Evolutionary conservation across 2,797 vertebrate genomes (phyloP).

Genomic region (Muraenolepis orangiensis): DNA sequence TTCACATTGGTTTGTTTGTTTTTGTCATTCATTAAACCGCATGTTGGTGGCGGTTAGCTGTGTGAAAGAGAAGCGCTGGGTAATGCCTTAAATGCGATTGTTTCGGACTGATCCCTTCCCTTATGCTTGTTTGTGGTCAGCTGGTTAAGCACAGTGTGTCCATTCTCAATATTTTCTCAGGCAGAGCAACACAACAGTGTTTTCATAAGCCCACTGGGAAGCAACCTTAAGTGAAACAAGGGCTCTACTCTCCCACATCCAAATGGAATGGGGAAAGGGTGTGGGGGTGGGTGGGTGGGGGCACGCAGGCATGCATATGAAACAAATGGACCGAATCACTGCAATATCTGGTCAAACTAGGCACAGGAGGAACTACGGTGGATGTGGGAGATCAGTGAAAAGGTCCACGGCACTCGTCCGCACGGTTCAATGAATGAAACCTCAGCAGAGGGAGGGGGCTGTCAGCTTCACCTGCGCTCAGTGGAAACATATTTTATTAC

Average conservation of each 20-base stretch:
- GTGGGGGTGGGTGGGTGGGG: slow-evolving; percentile 34
- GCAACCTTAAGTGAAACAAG: slow-evolving; percentile 64
- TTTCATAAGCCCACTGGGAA: slow-evolving; percentile 74
- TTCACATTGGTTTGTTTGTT: slow-evolving; percentile 15
- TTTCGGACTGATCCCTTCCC: slow-evolving; percentile 51
- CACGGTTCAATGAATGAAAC: slow-evolving; percentile 77
- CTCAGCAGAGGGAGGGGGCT: slow-evolving; percentile 68
- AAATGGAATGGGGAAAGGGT: slow-evolving; percentile 17
- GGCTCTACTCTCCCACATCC: slow-evolving; percentile 69
- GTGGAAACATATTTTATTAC: slow-evolving; percentile 77
- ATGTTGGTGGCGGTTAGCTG: slow-evolving; percentile 41
- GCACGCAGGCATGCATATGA: slow-evolving; percentile 66
- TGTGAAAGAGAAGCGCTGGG: slow-evolving; percentile 37
- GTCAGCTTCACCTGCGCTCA: slow-evolving; percentile 68
- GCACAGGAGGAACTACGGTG: slow-evolving; percentile 67
- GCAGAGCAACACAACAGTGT: slow-evolving; percentile 69
- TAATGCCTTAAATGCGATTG: slow-evolving; percentile 58
- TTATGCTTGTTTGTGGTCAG: slow-evolving; percentile 68
- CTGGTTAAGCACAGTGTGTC: slow-evolving; percentile 62
- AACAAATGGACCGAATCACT: slow-evolving; percentile 64
- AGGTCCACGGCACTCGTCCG: slow-evolving; percentile 64
- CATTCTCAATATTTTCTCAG: slow-evolving; percentile 70
- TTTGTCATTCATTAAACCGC: slow-evolving; percentile 37
- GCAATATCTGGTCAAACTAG: slow-evolving; percentile 68
- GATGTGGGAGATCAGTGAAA: slow-evolving; percentile 71